These are phyloP conservation scores for Chelonoidis abingdonii DNA, from an alignment of 2,113 vertebrate species.

Conservation along the genomic window DNA sequence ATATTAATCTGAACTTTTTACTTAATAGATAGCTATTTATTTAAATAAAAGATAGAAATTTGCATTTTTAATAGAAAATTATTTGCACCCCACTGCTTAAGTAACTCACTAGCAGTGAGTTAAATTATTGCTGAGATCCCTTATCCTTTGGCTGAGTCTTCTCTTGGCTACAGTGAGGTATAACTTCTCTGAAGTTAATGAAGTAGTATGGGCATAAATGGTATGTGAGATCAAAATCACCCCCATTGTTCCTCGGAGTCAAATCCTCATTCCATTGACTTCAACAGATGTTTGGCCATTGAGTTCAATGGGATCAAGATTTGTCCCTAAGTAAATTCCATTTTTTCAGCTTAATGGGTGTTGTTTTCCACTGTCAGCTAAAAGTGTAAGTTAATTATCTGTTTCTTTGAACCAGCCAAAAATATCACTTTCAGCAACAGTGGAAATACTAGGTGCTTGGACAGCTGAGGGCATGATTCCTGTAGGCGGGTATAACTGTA, in stretches of 20 bases:
- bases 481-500: not conserved
- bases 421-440: constrained; percentile 48
- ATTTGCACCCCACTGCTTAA: not conserved
- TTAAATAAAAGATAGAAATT: not conserved
- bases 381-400: constrained; percentile 49
- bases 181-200: not conserved
- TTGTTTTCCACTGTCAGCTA: not conserved
- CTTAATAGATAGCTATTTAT: constrained; percentile 13
- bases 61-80: not conserved
- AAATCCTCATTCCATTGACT: not conserved
- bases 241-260: not conserved
- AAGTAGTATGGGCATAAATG: not conserved
- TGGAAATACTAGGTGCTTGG: not conserved
- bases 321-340: not conserved
- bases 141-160: rapidly evolving
- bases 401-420: constrained; percentile 43
- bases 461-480: constrained; percentile 49
- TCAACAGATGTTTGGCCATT: constrained; percentile 4
- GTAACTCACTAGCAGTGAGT: constrained; percentile 6
- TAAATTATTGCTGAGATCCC: constrained; percentile 4
- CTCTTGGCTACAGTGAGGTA: not conserved
- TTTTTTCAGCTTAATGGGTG: not conserved
- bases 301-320: not conserved
- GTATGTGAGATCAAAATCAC: not conserved
- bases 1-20: constrained; percentile 52